These are phyloP conservation scores for Chironomus striatipennis DNA, from an alignment of 1,140 invertebrate genomes.

Conservation along the genomic window DNA sequence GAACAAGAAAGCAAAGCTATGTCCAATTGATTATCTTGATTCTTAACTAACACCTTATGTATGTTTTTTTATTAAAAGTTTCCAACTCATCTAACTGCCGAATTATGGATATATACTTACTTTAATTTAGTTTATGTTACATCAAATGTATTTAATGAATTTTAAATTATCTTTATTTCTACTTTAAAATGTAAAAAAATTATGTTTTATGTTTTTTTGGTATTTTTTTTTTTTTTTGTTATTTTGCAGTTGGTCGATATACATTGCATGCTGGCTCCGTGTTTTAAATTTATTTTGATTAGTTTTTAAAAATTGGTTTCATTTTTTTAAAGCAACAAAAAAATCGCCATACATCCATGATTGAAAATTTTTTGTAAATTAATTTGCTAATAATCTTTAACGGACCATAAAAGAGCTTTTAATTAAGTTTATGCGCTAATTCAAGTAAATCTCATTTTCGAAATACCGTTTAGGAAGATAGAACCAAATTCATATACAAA, in stretches of 20 bases:
- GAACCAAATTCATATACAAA: too few species aligned
- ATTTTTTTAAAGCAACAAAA: too few species aligned
- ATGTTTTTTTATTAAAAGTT: neutral
- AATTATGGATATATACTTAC: neutral
- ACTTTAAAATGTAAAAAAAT: neutral
- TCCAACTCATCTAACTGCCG: neutral
- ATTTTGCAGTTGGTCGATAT: conserved; percentile 43
- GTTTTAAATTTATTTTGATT: conserved; percentile 40
- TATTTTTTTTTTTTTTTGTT: conserved; percentile 13
- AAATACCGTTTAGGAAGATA: too few species aligned
- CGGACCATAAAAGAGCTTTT: too few species aligned
- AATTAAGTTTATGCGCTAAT: too few species aligned
- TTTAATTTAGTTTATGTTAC: conserved; percentile 1
- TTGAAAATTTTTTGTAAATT: too few species aligned
- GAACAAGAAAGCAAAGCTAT: neutral
- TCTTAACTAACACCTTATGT: neutral
- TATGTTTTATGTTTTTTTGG: conserved; percentile 19
- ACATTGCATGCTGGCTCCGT: conserved; percentile 42
- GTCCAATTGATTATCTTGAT: neutral
- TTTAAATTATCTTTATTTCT: neutral
- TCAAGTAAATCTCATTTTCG: too few species aligned
- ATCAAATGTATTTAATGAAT: neutral
- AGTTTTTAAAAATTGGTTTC: conserved; percentile 30
- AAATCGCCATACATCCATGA: too few species aligned
- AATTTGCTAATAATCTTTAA: too few species aligned